Percentiles rank a stretch among this genome's conserved stretches.
Evolutionary conservation across 2,888 invertebrate species (phyloP).

Genomic region (Pristionchus fissidentatus): DNA sequence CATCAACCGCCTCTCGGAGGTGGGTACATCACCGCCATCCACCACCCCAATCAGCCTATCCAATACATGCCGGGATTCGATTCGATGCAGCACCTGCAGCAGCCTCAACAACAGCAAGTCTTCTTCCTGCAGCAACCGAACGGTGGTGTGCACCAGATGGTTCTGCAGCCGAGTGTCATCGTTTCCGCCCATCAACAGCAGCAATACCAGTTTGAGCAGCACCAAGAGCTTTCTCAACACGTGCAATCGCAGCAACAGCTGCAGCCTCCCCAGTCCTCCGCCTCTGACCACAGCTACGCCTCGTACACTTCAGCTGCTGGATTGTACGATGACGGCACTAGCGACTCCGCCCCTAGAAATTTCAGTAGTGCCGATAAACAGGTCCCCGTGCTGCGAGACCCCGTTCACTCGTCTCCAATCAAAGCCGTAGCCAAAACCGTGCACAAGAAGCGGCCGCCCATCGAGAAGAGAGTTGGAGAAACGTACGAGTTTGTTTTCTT

Average conservation of each 20-base stretch:
- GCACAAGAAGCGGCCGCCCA: neutral
- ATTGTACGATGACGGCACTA: conserved; percentile 25
- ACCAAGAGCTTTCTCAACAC: neutral
- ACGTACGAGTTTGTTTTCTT: conserved; percentile 38
- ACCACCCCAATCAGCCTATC: neutral
- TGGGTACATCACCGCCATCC: neutral
- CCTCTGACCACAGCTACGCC: conserved; percentile 24
- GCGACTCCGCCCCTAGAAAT: neutral
- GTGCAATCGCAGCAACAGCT: neutral
- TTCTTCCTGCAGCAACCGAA: neutral
- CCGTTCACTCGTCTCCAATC: too few relatives aligned
- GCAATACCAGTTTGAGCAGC: neutral
- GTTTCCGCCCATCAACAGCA: neutral
- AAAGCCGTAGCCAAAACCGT: neutral
- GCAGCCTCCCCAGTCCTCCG: neutral
- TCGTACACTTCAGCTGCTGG: neutral
- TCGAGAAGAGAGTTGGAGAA: conserved; percentile 42
- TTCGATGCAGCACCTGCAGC: neutral
- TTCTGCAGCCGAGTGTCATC: neutral
- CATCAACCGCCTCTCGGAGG: neutral
- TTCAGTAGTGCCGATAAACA: neutral
- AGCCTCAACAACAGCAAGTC: neutral
- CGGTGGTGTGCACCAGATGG: neutral
- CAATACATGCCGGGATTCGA: neutral
- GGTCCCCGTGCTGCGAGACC: conserved; percentile 6